These are phyloP conservation scores for Euglossa dilemma DNA, from an alignment of 1,140 invertebrate genomes.

Conservation along the genomic window DNA sequence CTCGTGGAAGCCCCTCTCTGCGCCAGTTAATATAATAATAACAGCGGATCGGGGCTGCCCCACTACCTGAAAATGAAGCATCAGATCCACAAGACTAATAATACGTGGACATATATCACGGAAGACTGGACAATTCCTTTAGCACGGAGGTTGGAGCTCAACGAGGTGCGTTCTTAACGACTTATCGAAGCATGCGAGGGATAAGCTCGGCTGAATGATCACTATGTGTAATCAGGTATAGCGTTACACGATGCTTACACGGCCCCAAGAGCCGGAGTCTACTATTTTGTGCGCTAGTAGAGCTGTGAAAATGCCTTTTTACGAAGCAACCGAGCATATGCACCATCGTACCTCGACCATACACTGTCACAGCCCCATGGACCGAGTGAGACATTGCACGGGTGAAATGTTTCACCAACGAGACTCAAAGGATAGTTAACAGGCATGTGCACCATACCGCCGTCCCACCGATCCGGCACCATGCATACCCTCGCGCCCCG, in stretches of 20 bases:
- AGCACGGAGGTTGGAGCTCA: constrained; percentile 47
- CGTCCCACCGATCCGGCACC: constrained; percentile 10
- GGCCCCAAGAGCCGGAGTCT: constrained; percentile 46
- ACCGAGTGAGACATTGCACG: constrained; percentile 67
- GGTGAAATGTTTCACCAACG: constrained; percentile 64
- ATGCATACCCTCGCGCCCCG: background rate
- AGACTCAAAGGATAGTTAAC: constrained; percentile 70
- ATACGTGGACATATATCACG: constrained; percentile 58
- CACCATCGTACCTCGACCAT: constrained; percentile 62
- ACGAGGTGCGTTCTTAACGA: constrained; percentile 67
- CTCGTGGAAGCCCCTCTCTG: background rate
- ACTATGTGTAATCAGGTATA: constrained; percentile 72
- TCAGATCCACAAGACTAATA: constrained; percentile 51
- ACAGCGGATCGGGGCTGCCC: background rate
- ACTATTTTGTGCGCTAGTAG: constrained; percentile 59
- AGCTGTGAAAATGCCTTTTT: constrained; percentile 70
- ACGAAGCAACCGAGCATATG: constrained; percentile 61
- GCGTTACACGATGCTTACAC: constrained; percentile 61
- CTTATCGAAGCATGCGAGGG: constrained; percentile 65
- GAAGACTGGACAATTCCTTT: constrained; percentile 58
- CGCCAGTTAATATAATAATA: constrained; percentile 9
- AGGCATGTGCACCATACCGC: constrained; percentile 43
- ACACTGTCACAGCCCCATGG: constrained; percentile 43
- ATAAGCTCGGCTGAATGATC: constrained; percentile 67
- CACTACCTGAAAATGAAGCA: background rate